Evolutionary conservation across 2,888 invertebrate species (phyloP), one percentile per base, ranked within the genome.

Genomic region (Chirona hameri): DNA sequence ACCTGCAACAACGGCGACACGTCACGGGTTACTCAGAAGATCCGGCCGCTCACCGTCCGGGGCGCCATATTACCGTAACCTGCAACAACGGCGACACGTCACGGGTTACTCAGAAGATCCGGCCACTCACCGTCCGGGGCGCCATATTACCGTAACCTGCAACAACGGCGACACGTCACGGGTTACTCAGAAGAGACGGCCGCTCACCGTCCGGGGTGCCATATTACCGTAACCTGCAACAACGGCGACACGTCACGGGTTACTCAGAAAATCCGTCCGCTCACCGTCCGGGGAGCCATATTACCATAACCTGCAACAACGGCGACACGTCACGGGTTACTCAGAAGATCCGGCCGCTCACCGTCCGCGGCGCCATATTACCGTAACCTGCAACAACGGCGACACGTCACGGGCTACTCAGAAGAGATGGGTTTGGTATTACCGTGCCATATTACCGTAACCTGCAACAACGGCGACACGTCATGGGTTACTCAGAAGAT

Each of bases 41-140:
- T 88, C 84, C 95, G 91, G 46, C 96, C 96, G 89, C 92, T 91
- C 85, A 91, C 92, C 0, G 96, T 96, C 84, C 91, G 92, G 0
- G 96, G 96, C 15, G 94, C 95, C 86, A 95, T 94, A 87, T 96
- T 95, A 82, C 96, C 96, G 88, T 96, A 96, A 84, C 96, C 96
- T 96, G 87, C 24, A 86, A 86, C 57, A 15, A 31, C 27, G 46
- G 57, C 29, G 72, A 39, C 24, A 24, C 21, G 76, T 55, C 15
- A 57, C 46, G 21, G 76, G 21, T 46, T 39, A 39, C 4, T 39
- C 94, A 94, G 88, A 94, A 94, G 81, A 92, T 88, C 84, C 95
- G 91, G 46, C 96, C 96, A 89, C 92, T 91, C 85, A 91, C 92
- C 0, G 96, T 96, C 84, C 91, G 92, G 0, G 96, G 96, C 15